Base-by-base conservation (phyloP, 2,888 invertebrate species). In the Lochmaea crataegi region DNA sequence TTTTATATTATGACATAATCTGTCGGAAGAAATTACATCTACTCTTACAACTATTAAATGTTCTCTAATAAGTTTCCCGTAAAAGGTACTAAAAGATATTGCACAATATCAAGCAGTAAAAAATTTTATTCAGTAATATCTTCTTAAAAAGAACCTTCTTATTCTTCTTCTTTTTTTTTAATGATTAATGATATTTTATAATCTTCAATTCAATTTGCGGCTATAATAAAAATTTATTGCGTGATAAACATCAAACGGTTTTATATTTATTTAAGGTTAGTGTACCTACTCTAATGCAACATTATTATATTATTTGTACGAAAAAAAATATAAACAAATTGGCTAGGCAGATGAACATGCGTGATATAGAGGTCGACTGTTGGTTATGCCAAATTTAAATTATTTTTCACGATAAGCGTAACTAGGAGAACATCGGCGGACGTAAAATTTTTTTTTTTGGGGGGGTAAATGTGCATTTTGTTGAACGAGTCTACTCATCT, bases 371-470 rank as follows among this genome's bases (percentile, higher is more conserved):
- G 65, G 65, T 65, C 65, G 32, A 51, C 1, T 51, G 53, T 65
- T 32, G 32, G 53, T 26, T 65, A 65, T 51, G 48, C 51, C 32
- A 14, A 65, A 65, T 65, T 65, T 53, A 38, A 65, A 65, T 65
- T 45, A 65, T 26, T 57, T 26, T 63, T 16, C 16, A 63, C 38
- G 16, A 18, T 42, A 63, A 42, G 12, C 41, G 22, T 16, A 63
- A 63, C 57, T 12, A 0, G 7, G 14, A 57, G 26, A 26, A 26
- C 57, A 57, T 22, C 9, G 57, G 9, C 57, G 57, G 18, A 14
- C 22, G 22, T 22, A 10, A 0, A 9, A 18, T 57, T 4, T 26
- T 57, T 57, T 10, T 57, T 26, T 18, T 32, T 32, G 1, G 26
- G 26, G 2, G 5, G 26, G 26, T 26, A 26, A n/a, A n/a, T n/a